Evolutionary conservation across 1,140 invertebrate genomes (phyloP).

Genomic region (Ostrea edulis): DNA sequence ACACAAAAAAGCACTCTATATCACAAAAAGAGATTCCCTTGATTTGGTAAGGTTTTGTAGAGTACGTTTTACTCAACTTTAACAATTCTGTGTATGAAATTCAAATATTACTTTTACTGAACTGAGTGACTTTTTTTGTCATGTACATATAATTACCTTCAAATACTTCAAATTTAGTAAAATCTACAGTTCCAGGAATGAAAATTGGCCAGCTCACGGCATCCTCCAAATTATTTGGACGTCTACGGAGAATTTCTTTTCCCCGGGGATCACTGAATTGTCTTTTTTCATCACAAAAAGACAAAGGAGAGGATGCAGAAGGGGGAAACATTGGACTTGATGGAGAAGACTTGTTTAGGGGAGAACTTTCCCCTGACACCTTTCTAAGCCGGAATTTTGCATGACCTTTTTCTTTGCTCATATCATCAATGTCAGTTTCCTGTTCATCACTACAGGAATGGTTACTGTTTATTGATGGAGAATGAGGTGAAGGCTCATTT

Average conservation of each 20-base stretch:
- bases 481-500: neutral
- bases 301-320: neutral
- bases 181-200: slow-evolving; percentile 64
- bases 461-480: neutral
- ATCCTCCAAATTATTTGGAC: slow-evolving; percentile 64
- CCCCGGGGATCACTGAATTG: neutral
- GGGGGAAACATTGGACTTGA: slow-evolving; percentile 22
- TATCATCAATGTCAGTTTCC: slow-evolving; percentile 20
- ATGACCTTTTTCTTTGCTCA: slow-evolving; percentile 33
- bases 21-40: no score
- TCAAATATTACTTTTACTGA: neutral
- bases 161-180: slow-evolving; percentile 70
- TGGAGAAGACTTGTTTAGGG: neutral
- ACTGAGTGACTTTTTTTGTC: neutral
- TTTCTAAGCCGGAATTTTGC: neutral
- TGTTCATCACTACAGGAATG: slow-evolving; percentile 10
- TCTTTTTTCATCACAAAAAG: slow-evolving; percentile 9
- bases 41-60: no score
- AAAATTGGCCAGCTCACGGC: slow-evolving; percentile 65
- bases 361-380: neutral
- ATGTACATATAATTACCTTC: slow-evolving; percentile 62
- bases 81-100: neutral
- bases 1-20: no score
- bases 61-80: neutral
- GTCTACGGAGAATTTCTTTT: neutral